Conservation (phyloP, 1,140 invertebrate genomes). For the Drosophila bifasciata region DNA sequence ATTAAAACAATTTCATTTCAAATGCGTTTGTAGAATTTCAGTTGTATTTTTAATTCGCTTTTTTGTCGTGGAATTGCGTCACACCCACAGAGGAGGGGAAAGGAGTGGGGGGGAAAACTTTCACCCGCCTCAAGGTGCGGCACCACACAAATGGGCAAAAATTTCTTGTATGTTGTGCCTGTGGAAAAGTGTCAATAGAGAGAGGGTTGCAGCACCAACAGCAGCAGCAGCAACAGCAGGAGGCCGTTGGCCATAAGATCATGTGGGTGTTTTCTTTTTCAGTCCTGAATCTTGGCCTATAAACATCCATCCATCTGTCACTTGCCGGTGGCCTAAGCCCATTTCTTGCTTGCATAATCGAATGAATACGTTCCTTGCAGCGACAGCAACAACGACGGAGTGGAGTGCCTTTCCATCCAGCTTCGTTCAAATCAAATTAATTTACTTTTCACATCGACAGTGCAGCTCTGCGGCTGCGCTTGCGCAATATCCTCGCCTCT, state of each 20-base stretch:
- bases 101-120: conserved; percentile 11
- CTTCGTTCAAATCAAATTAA: conserved; percentile 56
- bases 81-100: neutral
- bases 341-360: conserved; percentile 31
- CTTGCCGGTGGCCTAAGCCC: conserved; percentile 25
- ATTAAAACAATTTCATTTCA: conserved; percentile 30
- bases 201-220: conserved; percentile 51
- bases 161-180: conserved; percentile 20
- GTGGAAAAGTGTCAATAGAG: conserved; percentile 46
- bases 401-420: conserved; percentile 40
- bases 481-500: conserved; percentile 64
- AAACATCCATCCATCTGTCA: conserved; percentile 41
- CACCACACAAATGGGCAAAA: conserved; percentile 25
- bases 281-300: conserved; percentile 37
- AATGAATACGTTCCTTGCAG: neutral
- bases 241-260: conserved; percentile 29
- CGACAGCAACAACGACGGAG: neutral
- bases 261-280: conserved; percentile 13
- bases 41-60: neutral
- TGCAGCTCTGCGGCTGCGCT: conserved; percentile 34
- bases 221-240: no score
- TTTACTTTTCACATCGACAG: conserved; percentile 38
- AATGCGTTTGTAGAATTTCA: conserved; percentile 44
- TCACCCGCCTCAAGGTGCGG: conserved; percentile 43
- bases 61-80: conserved; percentile 27